phyloP scores from a whole-genome alignment of 2,797 vertebrate genomes.

The Crypturellus tataupa region DNA sequence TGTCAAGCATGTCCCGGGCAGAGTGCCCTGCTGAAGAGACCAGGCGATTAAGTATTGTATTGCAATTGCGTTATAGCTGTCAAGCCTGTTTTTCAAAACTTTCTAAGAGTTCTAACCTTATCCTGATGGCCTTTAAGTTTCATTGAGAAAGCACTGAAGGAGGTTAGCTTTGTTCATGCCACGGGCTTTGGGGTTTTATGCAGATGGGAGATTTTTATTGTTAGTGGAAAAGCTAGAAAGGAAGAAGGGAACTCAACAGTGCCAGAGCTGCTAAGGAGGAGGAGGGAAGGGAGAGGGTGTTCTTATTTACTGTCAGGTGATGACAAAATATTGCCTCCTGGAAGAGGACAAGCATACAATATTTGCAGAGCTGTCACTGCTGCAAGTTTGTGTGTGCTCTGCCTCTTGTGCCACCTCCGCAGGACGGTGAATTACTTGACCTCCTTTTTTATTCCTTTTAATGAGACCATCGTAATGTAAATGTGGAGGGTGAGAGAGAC shows the following conservation, averaged over 20 bases:
- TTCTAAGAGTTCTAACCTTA: neutral
- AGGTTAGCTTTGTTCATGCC: neutral
- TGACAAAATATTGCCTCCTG: neutral
- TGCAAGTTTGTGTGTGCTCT: neutral
- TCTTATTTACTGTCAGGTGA: neutral
- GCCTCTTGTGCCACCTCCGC: rapidly evolving
- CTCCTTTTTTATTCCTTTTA: neutral
- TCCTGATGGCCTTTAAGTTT: neutral
- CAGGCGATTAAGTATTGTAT: neutral
- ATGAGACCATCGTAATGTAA: neutral
- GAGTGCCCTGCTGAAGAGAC: neutral
- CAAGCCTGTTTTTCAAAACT: neutral
- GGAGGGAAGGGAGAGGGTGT: neutral
- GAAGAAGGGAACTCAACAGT: neutral
- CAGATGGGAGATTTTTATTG: neutral
- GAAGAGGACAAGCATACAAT: neutral
- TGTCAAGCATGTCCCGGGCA: neutral
- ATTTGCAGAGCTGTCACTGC: neutral
- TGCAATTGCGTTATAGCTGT: neutral
- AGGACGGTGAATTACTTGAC: neutral
- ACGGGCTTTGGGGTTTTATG: neutral
- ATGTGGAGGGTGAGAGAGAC: neutral
- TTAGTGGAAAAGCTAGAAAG: neutral
- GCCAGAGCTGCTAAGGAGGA: neutral
- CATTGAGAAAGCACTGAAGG: neutral